Conservation (phyloP, 2,113 vertebrate genomes). For the Caranx melampygus region DNA sequence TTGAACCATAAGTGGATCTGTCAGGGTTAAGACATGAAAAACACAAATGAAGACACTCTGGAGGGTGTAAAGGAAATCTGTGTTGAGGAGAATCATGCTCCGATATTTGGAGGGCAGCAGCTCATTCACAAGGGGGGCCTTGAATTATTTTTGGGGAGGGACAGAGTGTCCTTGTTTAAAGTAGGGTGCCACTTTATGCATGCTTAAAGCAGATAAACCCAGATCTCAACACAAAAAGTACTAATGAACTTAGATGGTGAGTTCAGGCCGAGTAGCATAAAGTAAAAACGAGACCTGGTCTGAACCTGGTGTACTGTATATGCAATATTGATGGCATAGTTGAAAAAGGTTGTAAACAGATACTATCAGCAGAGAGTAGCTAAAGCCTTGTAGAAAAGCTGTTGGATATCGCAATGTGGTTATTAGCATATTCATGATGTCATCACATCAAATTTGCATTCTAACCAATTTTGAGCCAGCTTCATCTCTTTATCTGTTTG, state of each 20-base stretch:
- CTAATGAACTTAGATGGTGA: slow-evolving; percentile 7
- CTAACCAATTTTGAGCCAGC: too few relatives aligned
- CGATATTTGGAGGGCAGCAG: slow-evolving; percentile 50
- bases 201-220: slow-evolving; percentile 51
- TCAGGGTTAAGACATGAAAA: neutral
- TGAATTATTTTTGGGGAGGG: slow-evolving; percentile 65
- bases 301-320: too few relatives aligned
- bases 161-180: slow-evolving; percentile 69
- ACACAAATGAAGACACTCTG: neutral
- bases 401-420: too few relatives aligned
- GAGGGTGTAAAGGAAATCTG: neutral
- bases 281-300: neutral
- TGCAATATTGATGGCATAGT: too few relatives aligned
- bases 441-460: too few relatives aligned
- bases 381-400: too few relatives aligned
- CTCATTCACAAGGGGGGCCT: slow-evolving; percentile 33
- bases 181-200: slow-evolving; percentile 59
- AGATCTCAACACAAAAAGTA: slow-evolving; percentile 26
- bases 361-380: too few relatives aligned
- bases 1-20: neutral
- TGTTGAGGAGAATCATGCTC: slow-evolving; percentile 21
- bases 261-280: neutral
- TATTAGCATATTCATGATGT: too few relatives aligned
- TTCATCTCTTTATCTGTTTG: too few relatives aligned
- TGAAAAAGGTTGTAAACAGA: too few relatives aligned